These are phyloP conservation scores for Melanerpes aurifrons DNA, from an alignment of 2,113 vertebrate genomes.

Conservation along the genomic window DNA sequence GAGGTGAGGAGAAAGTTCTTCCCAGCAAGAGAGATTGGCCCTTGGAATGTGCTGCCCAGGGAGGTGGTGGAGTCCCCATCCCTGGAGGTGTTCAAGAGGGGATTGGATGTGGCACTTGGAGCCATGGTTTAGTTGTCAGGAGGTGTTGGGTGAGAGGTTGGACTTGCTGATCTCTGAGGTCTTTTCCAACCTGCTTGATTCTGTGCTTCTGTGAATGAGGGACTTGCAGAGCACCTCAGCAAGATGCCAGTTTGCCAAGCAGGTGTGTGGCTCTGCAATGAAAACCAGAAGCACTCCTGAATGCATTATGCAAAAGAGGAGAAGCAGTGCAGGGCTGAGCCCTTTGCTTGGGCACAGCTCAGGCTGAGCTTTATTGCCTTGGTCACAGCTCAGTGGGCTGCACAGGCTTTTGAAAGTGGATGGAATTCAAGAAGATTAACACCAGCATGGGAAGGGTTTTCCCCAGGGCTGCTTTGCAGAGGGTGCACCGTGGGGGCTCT, in stretches of 20 bases:
- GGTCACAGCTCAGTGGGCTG: constrained; percentile 12
- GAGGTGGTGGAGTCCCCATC: too few relatives aligned
- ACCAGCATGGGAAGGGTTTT: not conserved
- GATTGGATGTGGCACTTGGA: too few relatives aligned
- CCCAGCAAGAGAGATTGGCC: too few relatives aligned
- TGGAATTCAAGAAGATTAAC: not conserved
- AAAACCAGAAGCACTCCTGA: constrained; percentile 10
- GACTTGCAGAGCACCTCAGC: not conserved
- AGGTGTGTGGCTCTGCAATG: not conserved
- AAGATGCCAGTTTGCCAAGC: not conserved
- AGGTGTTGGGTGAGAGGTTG: too few relatives aligned
- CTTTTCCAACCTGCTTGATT: too few relatives aligned
- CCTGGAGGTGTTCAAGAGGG: too few relatives aligned
- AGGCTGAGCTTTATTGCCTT: not conserved
- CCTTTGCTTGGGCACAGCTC: not conserved
- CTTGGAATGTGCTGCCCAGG: too few relatives aligned
- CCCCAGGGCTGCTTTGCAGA: not conserved
- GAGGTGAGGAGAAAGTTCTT: too few relatives aligned
- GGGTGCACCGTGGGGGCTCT: not conserved
- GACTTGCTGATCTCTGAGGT: too few relatives aligned
- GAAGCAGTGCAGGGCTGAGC: not conserved
- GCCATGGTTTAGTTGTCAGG: too few relatives aligned
- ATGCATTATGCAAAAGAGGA: constrained; percentile 26
- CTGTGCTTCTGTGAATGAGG: not conserved
- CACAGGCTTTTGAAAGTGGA: not conserved